A percentile compares a stretch with the other conserved stretches of the same genome.
phyloP scores from a whole-genome alignment of 2,888 invertebrate genomes.

The Drosophila mettleri region DNA sequence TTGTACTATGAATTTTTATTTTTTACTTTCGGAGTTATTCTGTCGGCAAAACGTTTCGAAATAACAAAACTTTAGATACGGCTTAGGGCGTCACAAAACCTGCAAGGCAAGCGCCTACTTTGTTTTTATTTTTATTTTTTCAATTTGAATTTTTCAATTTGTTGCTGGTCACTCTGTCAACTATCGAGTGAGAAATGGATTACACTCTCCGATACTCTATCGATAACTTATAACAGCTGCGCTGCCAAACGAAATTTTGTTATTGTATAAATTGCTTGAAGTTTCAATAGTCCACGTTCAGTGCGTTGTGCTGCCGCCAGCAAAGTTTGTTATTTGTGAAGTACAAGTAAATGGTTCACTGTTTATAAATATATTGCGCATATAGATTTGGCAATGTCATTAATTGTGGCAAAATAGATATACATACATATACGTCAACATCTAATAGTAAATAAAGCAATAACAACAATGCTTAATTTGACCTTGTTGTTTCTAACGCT shows the following conservation, averaged over 20 bases:
- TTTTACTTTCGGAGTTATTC: background rate
- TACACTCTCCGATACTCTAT: slow-evolving; percentile 6
- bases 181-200: slow-evolving; percentile 8
- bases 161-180: slow-evolving; percentile 27
- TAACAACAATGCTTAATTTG: slow-evolving; percentile 44
- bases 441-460: background rate
- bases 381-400: slow-evolving; percentile 33
- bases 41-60: background rate
- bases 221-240: slow-evolving; percentile 8
- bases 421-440: background rate
- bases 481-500: slow-evolving; percentile 42
- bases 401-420: slow-evolving; percentile 12
- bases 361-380: background rate
- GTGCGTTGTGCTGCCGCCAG: slow-evolving; percentile 25
- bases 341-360: background rate
- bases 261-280: slow-evolving; percentile 62
- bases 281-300: slow-evolving; percentile 31
- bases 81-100: background rate
- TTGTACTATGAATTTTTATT: background rate
- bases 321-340: background rate
- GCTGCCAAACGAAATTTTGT: slow-evolving; percentile 18
- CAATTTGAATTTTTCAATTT: background rate
- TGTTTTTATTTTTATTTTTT: background rate
- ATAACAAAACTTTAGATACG: background rate
- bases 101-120: background rate